These are phyloP conservation scores for Chlorodrepanis virens DNA, from an alignment of 2,113 vertebrate genomes.

Conservation along the genomic window DNA sequence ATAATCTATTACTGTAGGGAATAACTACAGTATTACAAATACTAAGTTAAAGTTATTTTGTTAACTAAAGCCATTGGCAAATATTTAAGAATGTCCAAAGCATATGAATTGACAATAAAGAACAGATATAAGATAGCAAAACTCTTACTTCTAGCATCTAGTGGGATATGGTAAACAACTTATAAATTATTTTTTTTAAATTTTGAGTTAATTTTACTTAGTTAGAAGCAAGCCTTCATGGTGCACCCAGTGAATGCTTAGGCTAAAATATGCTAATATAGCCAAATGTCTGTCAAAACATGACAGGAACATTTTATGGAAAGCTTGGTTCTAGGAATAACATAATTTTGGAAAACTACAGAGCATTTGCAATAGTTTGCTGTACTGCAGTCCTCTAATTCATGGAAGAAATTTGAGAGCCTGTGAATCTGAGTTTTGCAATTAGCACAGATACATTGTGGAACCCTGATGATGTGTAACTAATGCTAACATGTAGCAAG, in stretches of 20 bases:
- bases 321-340: neutral
- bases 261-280: neutral
- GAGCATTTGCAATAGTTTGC: neutral
- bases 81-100: conserved; percentile 47
- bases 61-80: conserved; percentile 50
- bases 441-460: neutral
- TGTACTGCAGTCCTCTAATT: neutral
- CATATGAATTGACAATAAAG: conserved; percentile 36
- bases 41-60: conserved; percentile 49
- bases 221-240: neutral
- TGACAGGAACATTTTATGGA: neutral
- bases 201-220: neutral
- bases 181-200: neutral
- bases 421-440: neutral
- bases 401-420: neutral
- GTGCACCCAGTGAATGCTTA: neutral
- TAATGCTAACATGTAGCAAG: neutral
- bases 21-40: conserved; percentile 58
- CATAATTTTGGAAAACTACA: neutral
- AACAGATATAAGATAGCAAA: conserved; percentile 35
- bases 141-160: neutral
- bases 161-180: neutral
- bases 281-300: neutral
- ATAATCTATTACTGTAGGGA: conserved; percentile 42
- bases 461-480: neutral